Percentiles rank a stretch among this genome's conserved stretches.
phyloP scores from a whole-genome alignment of 2,797 vertebrate species.

The Carcharodon carcharias region DNA sequence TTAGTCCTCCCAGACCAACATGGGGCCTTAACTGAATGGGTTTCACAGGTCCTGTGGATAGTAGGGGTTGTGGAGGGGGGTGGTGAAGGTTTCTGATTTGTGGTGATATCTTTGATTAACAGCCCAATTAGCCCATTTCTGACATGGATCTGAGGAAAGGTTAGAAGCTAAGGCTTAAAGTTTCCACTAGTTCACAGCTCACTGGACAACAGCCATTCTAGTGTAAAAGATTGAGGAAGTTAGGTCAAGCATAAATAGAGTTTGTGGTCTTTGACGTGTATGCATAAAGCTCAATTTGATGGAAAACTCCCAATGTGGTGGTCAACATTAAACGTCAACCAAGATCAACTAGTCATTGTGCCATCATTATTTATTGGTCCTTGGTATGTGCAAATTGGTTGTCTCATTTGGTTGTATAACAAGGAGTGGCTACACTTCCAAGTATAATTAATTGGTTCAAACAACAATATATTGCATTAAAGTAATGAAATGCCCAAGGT shows the following conservation, averaged over 20 bases:
- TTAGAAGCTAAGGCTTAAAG: neutral
- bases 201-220: neutral
- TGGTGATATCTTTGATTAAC: neutral
- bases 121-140: neutral
- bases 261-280: neutral
- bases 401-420: neutral
- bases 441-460: neutral
- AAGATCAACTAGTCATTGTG: neutral
- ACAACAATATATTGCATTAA: neutral
- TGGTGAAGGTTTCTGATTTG: neutral
- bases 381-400: neutral
- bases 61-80: too few species aligned
- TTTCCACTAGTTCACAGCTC: neutral
- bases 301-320: neutral
- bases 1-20: neutral
- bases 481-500: neutral
- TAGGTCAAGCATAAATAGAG: neutral
- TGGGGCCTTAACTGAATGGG: neutral
- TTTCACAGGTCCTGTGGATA: neutral
- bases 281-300: neutral
- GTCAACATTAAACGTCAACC: neutral
- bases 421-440: neutral
- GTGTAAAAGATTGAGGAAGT: neutral
- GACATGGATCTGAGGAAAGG: neutral
- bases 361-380: neutral